These are phyloP conservation scores for Diprion similis DNA, from an alignment of 1,140 invertebrate species.

Conservation along the genomic window DNA sequence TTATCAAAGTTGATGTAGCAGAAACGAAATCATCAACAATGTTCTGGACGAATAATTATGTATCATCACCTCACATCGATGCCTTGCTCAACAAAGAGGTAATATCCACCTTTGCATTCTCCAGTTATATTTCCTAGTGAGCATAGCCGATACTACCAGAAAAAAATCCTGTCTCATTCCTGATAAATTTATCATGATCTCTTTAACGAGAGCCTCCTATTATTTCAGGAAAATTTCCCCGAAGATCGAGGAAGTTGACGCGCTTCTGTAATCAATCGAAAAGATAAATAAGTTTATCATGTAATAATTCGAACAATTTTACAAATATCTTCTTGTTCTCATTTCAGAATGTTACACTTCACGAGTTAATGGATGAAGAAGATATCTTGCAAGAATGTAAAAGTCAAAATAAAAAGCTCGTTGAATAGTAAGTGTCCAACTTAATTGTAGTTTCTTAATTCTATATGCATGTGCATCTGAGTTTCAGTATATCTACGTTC, in stretches of 20 bases:
- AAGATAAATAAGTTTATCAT: no score
- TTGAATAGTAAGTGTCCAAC: conserved; percentile 84
- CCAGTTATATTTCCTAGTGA: background rate
- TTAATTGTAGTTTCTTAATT: background rate
- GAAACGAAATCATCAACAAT: conserved; percentile 59
- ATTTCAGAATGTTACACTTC: conserved; percentile 86
- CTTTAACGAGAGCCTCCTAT: no score
- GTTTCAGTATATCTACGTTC: conserved; percentile 8
- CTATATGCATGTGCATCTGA: conserved; percentile 7
- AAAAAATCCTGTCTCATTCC: no score
- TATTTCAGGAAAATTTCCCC: no score
- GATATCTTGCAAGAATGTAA: conserved; percentile 96
- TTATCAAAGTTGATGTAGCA: conserved; percentile 16
- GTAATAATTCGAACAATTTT: no score
- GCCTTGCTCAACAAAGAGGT: conserved; percentile 79
- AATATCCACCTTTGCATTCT: conserved; percentile 34
- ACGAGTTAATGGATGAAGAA: conserved; percentile 91
- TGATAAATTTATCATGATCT: no score
- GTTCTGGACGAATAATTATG: conserved; percentile 83
- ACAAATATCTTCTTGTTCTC: conserved; percentile 4
- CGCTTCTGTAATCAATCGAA: no score
- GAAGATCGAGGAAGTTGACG: no score
- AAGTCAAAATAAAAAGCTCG: conserved; percentile 87
- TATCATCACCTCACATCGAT: conserved; percentile 76
- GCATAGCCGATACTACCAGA: background rate